A percentile compares a stretch with the other conserved stretches of the same genome.
These are phyloP conservation scores for Quadroppia sp. DNA, from an alignment of 2,888 invertebrate species.

Conservation along the genomic window DNA sequence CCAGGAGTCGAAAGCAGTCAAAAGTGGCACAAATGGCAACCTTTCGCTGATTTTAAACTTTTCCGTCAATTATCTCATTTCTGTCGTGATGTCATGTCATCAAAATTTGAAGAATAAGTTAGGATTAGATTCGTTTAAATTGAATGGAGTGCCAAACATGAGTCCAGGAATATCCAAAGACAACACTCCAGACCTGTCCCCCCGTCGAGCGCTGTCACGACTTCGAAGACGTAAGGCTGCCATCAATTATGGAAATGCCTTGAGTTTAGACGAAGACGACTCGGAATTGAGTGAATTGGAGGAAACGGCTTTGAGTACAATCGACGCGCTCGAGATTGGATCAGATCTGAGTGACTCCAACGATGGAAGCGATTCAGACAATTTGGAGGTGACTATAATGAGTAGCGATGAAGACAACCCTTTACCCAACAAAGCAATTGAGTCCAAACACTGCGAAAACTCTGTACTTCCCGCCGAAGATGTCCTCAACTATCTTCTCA, in stretches of 20 bases:
- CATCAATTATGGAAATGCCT: constrained; percentile 35
- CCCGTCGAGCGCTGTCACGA: constrained; percentile 33
- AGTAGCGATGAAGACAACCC: constrained; percentile 40
- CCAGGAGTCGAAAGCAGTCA: background rate
- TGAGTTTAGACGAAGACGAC: constrained; percentile 40
- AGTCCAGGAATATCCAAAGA: constrained; percentile 36
- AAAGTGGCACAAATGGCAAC: background rate
- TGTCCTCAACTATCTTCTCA: constrained; percentile 38
- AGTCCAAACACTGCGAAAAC: background rate
- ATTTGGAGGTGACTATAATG: constrained; percentile 23
- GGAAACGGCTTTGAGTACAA: constrained; percentile 43
- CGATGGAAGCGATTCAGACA: constrained; percentile 44
- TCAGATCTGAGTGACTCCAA: constrained; percentile 45
- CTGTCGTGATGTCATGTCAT: background rate
- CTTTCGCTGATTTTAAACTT: background rate
- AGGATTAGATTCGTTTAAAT: constrained; percentile 17
- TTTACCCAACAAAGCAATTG: background rate
- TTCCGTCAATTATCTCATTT: background rate
- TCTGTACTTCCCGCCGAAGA: constrained; percentile 32
- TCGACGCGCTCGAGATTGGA: constrained; percentile 43
- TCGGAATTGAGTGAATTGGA: constrained; percentile 40
- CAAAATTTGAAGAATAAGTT: constrained; percentile 1
- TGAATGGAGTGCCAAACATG: background rate
- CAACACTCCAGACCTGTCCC: constrained; percentile 38
- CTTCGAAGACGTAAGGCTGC: constrained; percentile 39